Conservation (phyloP, 2,888 invertebrate species). For the Helicoverpa assulta region DNA sequence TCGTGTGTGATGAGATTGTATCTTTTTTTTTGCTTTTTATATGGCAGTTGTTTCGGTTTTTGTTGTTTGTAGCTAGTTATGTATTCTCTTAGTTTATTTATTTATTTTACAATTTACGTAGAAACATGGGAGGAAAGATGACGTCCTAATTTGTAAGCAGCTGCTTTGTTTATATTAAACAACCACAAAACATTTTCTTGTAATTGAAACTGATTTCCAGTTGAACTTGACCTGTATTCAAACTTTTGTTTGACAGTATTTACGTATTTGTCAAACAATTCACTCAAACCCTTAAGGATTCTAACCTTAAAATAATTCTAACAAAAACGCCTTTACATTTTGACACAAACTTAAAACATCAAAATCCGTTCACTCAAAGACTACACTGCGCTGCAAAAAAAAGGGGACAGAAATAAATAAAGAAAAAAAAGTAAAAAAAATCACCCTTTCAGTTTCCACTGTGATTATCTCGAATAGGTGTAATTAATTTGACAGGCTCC, state of each 20-base stretch:
- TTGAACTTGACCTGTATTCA: background rate
- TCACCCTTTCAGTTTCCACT: conserved; percentile 65
- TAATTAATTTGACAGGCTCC: conserved; percentile 73
- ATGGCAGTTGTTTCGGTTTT: background rate
- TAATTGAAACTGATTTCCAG: no score
- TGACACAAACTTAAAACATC: background rate
- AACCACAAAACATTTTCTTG: no score
- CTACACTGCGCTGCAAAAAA: conserved; percentile 26
- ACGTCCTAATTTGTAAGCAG: no score
- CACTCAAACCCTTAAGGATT: no score
- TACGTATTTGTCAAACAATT: background rate
- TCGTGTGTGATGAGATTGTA: conserved; percentile 38
- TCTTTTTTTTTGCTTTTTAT: conserved; percentile 13
- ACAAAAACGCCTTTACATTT: background rate
- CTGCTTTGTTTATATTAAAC: no score
- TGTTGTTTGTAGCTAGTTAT: background rate
- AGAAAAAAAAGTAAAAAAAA: conserved; percentile 50
- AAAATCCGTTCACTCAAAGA: conserved; percentile 11
- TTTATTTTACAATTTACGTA: background rate
- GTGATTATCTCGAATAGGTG: conserved; percentile 73
- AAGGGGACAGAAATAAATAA: conserved; percentile 35
- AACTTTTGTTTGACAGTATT: background rate
- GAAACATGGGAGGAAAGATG: no score
- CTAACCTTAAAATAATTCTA: no score
- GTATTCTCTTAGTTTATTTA: background rate